phyloP scores from a whole-genome alignment of 2,888 invertebrate genomes.

The Mactromeris polynyma region DNA sequence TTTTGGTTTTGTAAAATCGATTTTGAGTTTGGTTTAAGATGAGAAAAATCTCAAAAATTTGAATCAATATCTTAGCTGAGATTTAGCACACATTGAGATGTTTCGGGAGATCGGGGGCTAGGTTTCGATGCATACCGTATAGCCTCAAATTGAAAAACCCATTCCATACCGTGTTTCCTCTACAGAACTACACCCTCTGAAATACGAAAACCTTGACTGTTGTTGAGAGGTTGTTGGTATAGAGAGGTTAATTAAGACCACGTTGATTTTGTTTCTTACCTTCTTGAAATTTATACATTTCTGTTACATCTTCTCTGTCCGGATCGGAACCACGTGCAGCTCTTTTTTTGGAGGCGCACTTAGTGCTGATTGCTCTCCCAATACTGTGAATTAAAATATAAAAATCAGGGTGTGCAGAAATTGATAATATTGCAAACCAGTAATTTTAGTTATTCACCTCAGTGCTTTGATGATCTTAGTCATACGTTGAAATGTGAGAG shows the following conservation, averaged over 20 bases:
- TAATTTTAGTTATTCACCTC: neutral
- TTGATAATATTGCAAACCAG: neutral
- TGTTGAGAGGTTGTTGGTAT: neutral
- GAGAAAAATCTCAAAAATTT: too few relatives aligned
- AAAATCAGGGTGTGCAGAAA: too few relatives aligned
- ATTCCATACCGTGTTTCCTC: too few relatives aligned
- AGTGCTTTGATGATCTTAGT: neutral
- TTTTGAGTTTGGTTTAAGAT: too few relatives aligned
- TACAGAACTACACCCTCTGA: neutral
- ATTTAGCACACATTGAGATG: too few relatives aligned
- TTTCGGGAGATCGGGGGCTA: too few relatives aligned
- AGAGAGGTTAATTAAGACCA: neutral
- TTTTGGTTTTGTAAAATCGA: too few relatives aligned
- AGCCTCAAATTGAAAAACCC: too few relatives aligned
- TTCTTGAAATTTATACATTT: slow-evolving; percentile 41
- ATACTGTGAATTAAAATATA: slow-evolving; percentile 21
- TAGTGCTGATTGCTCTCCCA: slow-evolving; percentile 26
- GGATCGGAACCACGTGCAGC: slow-evolving; percentile 15
- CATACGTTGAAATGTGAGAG: too few relatives aligned
- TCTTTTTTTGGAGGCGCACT: neutral
- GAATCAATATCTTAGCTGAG: too few relatives aligned
- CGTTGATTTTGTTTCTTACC: slow-evolving; percentile 13
- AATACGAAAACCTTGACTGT: neutral
- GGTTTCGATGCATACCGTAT: too few relatives aligned
- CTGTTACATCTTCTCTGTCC: slow-evolving; percentile 42